Evolutionary conservation across 2,888 invertebrate species (phyloP), one percentile per base, ranked within the genome.

Genomic region (Clunio marinus): DNA sequence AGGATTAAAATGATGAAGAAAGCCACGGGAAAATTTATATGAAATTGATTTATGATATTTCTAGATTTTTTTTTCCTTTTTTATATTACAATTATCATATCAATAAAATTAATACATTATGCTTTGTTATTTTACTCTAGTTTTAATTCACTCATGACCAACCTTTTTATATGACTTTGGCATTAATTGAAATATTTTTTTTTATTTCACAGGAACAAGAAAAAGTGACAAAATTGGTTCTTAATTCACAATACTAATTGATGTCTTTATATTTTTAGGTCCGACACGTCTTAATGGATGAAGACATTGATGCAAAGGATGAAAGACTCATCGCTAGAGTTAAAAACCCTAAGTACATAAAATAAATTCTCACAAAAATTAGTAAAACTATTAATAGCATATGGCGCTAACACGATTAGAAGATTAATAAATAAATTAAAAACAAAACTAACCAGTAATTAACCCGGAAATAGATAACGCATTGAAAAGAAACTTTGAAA

Each of bases 231-330:
- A 41, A 17, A 20, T 45, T 13, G 17, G 35, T 10, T 46, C 45
- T 45, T 63, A 1, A 24, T 63, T 63, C 63, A 63, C 63, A n/a
- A 63, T 63, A 63, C 63, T 63, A 63, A 63, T 63, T 63, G 17
- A 63, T n/a, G 46, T 46, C 22, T 63, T 37, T 62, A 25, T 63
- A 63, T 27, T 63, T 63, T 63, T 63, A 63, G 63, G 63, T 45
- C n/a, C n/a, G n/a, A n/a, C n/a, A n/a, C n/a, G n/a, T n/a, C 13
- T 8, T 15, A 45, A 10, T 10, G 7, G 45, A n/a, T n/a, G 15
- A n/a, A 45, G 15, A 45, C 4, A 45, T 10, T 45, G n/a, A n/a
- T n/a, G 7, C 45, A 45, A 5, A 45, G 3, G n/a, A n/a, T n/a
- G n/a, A n/a, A n/a, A 35, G 8, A 35, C 35, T 35, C 2, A 35